Evolutionary conservation across 2,888 invertebrate species (phyloP).

Genomic region (Acanthococcus lagerstroemiae): DNA sequence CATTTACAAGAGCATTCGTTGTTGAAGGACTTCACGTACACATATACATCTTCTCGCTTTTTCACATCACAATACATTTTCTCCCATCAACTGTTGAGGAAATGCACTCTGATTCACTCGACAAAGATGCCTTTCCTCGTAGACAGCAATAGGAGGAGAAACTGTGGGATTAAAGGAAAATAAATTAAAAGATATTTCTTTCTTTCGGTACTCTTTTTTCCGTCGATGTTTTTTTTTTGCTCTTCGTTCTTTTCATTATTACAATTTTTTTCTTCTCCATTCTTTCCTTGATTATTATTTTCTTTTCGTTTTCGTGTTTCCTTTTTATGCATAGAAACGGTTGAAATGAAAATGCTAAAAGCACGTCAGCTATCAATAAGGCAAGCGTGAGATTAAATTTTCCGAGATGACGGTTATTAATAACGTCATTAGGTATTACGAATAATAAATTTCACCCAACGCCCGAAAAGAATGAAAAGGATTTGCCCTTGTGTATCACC

Average conservation of each 20-base stretch:
- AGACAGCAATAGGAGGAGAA: not conserved
- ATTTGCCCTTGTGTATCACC: too few species aligned
- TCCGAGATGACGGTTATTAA: not conserved
- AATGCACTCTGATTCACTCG: too few species aligned
- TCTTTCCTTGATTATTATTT: not conserved
- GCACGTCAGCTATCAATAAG: not conserved
- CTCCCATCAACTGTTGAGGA: too few species aligned
- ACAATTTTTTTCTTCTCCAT: not conserved
- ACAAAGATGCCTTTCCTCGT: too few species aligned
- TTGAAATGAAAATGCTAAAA: not conserved
- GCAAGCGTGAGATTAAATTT: not conserved
- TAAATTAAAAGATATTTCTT: not conserved
- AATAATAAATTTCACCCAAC: not conserved
- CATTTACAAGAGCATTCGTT: too few species aligned
- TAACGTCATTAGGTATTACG: not conserved
- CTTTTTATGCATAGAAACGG: not conserved
- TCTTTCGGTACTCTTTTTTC: not conserved
- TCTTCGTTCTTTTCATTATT: not conserved
- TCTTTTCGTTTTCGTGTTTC: not conserved
- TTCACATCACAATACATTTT: too few species aligned
- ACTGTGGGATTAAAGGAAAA: not conserved
- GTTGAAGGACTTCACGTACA: too few species aligned
- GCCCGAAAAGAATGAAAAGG: too few species aligned
- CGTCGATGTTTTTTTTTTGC: not conserved
- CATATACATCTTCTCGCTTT: too few species aligned